Evolutionary conservation across 1,140 invertebrate species (phyloP).

Genomic region (Pseudoatta argentina): DNA sequence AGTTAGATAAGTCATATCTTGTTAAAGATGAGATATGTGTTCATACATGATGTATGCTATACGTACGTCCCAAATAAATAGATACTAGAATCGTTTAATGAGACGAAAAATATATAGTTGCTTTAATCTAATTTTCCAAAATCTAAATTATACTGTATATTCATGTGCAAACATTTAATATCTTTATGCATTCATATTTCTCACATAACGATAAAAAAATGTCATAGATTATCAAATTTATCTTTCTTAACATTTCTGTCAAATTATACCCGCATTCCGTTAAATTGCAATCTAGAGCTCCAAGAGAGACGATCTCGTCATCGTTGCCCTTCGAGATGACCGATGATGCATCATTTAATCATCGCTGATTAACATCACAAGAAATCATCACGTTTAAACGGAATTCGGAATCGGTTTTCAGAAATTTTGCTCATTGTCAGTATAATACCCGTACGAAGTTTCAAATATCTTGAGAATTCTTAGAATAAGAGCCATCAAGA

Average conservation of each 20-base stretch:
- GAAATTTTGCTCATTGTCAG: not conserved
- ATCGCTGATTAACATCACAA: conserved; percentile 21
- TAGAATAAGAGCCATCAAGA: not conserved
- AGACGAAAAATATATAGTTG: no score
- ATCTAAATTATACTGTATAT: not conserved
- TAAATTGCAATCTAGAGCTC: conserved; percentile 31
- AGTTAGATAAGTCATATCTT: conserved; percentile 3
- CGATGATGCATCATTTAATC: conserved; percentile 51
- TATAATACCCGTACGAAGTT: not conserved
- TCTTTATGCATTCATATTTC: not conserved
- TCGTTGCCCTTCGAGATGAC: conserved; percentile 37
- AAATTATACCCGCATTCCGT: conserved; percentile 33
- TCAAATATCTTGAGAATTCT: not conserved
- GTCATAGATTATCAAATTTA: not conserved
- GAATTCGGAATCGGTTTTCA: conserved; percentile 4
- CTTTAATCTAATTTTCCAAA: not conserved
- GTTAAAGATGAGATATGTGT: not conserved
- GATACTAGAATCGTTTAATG: not conserved
- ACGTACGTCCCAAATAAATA: not conserved
- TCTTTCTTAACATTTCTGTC: conserved; percentile 5
- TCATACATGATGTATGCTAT: not conserved
- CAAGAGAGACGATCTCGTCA: conserved; percentile 38
- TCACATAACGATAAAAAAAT: not conserved
- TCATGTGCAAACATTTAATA: not conserved
- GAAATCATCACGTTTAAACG: conserved; percentile 24